Base-by-base conservation (phyloP, 2,888 invertebrate genomes). In the Listrodromus nycthemerus region DNA sequence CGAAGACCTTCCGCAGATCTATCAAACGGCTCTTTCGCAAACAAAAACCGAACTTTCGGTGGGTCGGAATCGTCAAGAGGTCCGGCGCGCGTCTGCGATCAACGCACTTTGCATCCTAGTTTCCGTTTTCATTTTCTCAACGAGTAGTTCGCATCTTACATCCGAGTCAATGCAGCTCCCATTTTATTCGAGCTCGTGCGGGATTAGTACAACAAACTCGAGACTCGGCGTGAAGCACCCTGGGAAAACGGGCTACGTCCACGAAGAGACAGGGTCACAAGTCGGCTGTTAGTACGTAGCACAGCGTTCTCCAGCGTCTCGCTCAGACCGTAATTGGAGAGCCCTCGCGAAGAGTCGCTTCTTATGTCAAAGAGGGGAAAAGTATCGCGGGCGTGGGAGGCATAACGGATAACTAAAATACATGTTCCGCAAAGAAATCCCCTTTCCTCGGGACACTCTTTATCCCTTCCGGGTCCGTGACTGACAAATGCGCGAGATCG, bases 321-420 rank as follows among this genome's bases (percentile, higher is more conserved):
- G 67, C 80, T 85, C 80, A 71, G 82, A 76, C 76, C 70, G 85
- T 82, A 87, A 86, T 83, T 86, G 84, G 82, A 87, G 86, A 80
- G 82, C 85, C 77, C 82, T 86, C 69, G 80, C 66, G 71, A 83
- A 84, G 80, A 85, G 87, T 86, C 81, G 76, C 85, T 85, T 76
- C 81, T 85, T 86, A 80, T 81, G 66, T 84, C 77, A 84, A 86
- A 82, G 66, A 69, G 55, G 71, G 77, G 41, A 33, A 33, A 50
- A 24, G 41, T 41, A 69, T 30, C 1, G 24, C 37, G 30, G 50
- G 63, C 24, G 21, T 24, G 66, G 21, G 30, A 30, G 63, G 70
- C 52, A 67, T 37, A 48, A 58, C n/a, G 33, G 63, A 70, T 77
- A 58, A 58, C 24, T 77, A 75, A 66, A 67, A 61, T 55, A 65